Evolutionary conservation across 2,888 invertebrate species (phyloP).

Genomic region (Thymelicus sylvestris): DNA sequence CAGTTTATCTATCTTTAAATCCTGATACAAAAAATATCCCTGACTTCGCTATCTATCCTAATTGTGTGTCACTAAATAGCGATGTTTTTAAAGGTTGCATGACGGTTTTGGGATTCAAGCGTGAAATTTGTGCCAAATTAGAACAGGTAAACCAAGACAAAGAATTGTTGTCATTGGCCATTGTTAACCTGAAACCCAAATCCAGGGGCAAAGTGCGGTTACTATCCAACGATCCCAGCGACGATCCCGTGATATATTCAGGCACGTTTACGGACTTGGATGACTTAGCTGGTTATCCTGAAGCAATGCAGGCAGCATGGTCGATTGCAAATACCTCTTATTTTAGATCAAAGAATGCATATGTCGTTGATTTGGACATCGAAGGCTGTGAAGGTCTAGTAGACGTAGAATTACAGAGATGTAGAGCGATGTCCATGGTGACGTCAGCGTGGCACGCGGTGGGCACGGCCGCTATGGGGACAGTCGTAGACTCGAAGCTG

Average conservation of each 20-base stretch:
- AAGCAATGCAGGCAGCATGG: conserved; percentile 56
- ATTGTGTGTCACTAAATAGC: conserved; percentile 53
- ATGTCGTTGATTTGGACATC: conserved; percentile 55
- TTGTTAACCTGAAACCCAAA: conserved; percentile 66
- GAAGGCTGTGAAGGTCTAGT: conserved; percentile 54
- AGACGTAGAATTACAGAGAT: conserved; percentile 69
- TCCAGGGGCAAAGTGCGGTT: conserved; percentile 65
- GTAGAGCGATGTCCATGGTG: conserved; percentile 62
- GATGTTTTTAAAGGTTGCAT: conserved; percentile 54
- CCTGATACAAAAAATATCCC: conserved; percentile 52
- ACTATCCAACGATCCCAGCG: conserved; percentile 53
- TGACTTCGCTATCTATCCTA: conserved; percentile 68
- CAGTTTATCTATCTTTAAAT: conserved; percentile 57
- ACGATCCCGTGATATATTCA: conserved; percentile 63
- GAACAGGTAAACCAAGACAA: conserved; percentile 50
- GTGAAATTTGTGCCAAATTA: conserved; percentile 56
- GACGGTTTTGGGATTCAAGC: conserved; percentile 54
- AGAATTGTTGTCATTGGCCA: conserved; percentile 62
- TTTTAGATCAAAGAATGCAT: conserved; percentile 57
- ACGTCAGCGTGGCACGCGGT: conserved; percentile 74
- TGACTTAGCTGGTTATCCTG: conserved; percentile 60
- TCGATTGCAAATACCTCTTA: conserved; percentile 59
- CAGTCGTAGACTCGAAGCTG: conserved; percentile 60
- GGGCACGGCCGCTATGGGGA: conserved; percentile 69
- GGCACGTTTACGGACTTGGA: conserved; percentile 60